Evolutionary conservation across 2,113 vertebrate genomes (phyloP), one percentile per base, ranked within the genome.

Genomic region (Pluvialis apricaria): DNA sequence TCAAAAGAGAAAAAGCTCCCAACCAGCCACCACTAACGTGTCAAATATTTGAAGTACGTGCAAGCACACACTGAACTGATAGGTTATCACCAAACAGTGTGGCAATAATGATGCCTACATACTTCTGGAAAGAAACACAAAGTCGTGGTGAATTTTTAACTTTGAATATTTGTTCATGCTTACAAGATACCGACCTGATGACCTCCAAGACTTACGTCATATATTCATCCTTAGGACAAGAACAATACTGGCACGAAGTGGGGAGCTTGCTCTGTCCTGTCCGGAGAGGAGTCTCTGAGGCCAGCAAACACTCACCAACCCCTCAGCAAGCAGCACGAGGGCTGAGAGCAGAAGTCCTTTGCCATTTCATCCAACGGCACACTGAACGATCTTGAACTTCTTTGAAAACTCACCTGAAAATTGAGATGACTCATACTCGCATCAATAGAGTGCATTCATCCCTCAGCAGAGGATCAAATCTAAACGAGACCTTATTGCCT

Each of bases 11-110:
- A 62, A 95, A 83, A 6, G 42, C 40, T 82, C 69, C 21, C 81
- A 36, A 58, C 32, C 80, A 80, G 58, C 44, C n/a, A 36, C 42
- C 0, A 0, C 15, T 38, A 45, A 57, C 0, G 3, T 0, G 12
- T 38, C 38, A 32, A 68, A 29, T 65, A 70, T 64, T 61, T 61
- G 44, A 82, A 61, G 47, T 44, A 62, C 2, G 1, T 34, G 57
- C 54, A 51, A 47, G 65, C 45, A 55, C 20, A 13, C n/a, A 21
- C 24, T 58, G 54, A 52, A 16, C 29, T 32, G 72, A 90, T 34
- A 52, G 20, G 60, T 45, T 71, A 68, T 54, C 72, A 44, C 25
- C 84, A 44, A 32, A 57, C 18, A 18, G 51, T 32, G 58, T 10
- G n/a, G 18, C 62, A 55, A 2, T 26, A 86, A 61, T 64, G 21